Evolutionary conservation across 2,113 vertebrate species (phyloP), one percentile per base, ranked within the genome.

Genomic region (Anser brachyrhynchus): DNA sequence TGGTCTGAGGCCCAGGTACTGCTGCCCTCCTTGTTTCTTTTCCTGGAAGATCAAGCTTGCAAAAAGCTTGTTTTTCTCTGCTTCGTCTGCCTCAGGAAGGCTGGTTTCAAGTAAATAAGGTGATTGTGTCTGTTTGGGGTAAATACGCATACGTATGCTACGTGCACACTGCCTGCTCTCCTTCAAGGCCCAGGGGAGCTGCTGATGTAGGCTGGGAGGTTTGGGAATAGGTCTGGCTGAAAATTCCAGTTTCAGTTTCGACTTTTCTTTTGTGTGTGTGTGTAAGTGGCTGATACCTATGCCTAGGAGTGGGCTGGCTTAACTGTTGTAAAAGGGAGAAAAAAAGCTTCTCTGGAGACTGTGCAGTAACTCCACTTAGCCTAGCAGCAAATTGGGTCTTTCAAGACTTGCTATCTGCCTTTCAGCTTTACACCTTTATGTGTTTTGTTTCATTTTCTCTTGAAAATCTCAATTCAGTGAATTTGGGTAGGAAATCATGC

Each of bases 121-220:
- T 22, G 18, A 3, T 33, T 35, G 13, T 10, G 37, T 10, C 22
- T 35, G 28, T 35, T 8, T 21, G 54, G 49, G 17, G 65, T 81
- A 19, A 39, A 76, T 10, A 10, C 11, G 21, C 7, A 4, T 20
- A 2, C 16, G 21, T 26, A n/a, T 52, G 17, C 43, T 28, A 1
- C 18, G 62, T 26, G 29, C 6, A 55, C 35, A 10, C 11, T 5
- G 26, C 4, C 0, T 18, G 10, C 46, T 54, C 58, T 31, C 21
- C 37, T 51, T 12, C 17, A 20, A 44, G 52, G 15, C 6, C 4
- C 19, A 6, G 41, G 58, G 61, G 59, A 39, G 25, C 16, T 44
- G 22, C 15, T 0, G 1, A 1, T 44, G 55, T 13, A 39, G 55
- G 35, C 11, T 29, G 29, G 8, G 8, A n/a, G 43, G 20, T 49